Conservation (phyloP, 1,140 invertebrate genomes). For the Triops cancriformis region DNA sequence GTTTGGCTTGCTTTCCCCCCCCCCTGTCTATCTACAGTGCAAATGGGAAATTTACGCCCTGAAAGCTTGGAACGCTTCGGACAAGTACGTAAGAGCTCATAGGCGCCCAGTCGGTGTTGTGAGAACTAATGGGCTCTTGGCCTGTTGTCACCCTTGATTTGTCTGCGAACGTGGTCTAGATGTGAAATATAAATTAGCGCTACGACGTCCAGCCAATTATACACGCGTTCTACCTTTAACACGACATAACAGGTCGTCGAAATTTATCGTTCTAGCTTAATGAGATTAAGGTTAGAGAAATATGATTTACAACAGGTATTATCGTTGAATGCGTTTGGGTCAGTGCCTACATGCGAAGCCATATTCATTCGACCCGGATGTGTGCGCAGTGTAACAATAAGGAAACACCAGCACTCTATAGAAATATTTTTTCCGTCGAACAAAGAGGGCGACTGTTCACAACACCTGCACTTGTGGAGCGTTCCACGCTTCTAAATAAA, state of each 20-base stretch:
- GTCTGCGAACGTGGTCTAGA: not conserved
- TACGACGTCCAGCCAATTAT: not conserved
- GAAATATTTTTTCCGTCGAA: not conserved
- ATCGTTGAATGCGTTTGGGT: not conserved
- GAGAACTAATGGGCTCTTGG: not conserved
- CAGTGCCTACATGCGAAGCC: not conserved
- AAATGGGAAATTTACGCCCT: not conserved
- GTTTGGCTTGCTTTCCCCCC: too few species aligned
- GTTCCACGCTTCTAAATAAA: not conserved
- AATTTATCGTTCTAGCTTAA: not conserved
- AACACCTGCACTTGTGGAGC: conserved; percentile 2
- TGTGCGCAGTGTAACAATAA: not conserved
- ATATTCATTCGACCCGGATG: not conserved
- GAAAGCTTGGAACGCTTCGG: too few species aligned
- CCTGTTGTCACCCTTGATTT: not conserved
- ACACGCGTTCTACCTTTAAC: not conserved
- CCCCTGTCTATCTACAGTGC: not conserved
- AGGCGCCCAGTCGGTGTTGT: too few species aligned
- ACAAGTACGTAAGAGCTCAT: too few species aligned
- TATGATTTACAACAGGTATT: not conserved
- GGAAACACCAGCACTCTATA: not conserved
- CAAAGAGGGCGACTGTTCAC: not conserved
- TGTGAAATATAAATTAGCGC: not conserved
- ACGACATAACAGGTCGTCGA: not conserved
- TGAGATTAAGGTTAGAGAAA: not conserved